A percentile compares a stretch with the other conserved stretches of the same genome.
Conservation (phyloP, 2,113 vertebrate genomes). For the Microcebus lehilahytsara region DNA sequence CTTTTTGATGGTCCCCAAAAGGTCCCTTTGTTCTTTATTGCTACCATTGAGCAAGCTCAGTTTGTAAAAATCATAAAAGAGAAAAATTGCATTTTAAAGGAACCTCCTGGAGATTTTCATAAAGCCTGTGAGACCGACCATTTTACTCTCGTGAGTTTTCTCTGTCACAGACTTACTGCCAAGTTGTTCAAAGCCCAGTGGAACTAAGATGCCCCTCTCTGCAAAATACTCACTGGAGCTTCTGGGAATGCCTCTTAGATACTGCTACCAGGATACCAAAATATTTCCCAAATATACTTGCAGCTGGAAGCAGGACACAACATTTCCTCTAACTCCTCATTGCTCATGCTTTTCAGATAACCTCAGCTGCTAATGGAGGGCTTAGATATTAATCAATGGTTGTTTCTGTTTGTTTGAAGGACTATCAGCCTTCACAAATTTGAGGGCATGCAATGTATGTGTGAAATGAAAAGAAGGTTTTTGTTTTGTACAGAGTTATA, state of each 20-base stretch:
- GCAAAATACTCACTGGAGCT: background rate
- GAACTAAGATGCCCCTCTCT: background rate
- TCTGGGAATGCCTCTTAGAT: background rate
- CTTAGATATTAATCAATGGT: background rate
- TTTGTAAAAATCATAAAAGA: background rate
- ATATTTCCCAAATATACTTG: background rate
- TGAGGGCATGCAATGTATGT: accelerated
- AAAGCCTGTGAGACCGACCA: accelerated
- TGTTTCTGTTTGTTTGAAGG: background rate
- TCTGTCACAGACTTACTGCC: background rate
- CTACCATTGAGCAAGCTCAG: background rate
- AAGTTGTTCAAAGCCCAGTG: background rate
- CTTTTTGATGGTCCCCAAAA: no score
- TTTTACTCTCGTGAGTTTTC: background rate
- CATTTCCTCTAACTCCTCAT: accelerated
- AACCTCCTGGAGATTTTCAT: no score
- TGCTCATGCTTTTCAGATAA: accelerated
- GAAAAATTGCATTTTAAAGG: background rate
- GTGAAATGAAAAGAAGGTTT: background rate
- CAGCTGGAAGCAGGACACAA: background rate
- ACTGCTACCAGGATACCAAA: slow-evolving; percentile 50
- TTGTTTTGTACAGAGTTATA: background rate
- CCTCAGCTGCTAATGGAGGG: background rate
- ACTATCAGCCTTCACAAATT: background rate
- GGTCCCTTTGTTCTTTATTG: background rate